A percentile compares a stretch with the other conserved stretches of the same genome.
Conservation (phyloP, 2,888 invertebrate species). For the Ophraella communa region DNA sequence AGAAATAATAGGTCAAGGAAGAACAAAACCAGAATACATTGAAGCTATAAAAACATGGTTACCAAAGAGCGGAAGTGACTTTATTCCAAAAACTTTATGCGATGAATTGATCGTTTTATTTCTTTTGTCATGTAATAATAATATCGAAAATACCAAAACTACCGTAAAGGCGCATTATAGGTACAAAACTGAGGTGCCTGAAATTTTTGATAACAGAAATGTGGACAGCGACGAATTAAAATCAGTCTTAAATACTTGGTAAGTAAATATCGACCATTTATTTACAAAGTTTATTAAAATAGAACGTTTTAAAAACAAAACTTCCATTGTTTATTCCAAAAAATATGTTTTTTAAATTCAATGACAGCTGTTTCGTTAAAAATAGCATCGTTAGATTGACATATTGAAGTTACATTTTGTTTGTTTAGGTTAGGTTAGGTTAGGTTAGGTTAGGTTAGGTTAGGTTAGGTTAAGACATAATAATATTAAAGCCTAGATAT, state of each 20-base stretch:
- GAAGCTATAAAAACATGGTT: constrained; percentile 41
- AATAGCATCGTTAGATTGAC: too few species aligned
- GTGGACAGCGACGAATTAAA: constrained; percentile 42
- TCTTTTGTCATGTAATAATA: constrained; percentile 69
- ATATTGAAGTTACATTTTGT: too few species aligned
- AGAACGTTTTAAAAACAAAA: too few species aligned
- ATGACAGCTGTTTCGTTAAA: too few species aligned
- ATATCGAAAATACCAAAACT: constrained; percentile 65
- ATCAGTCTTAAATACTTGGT: constrained; percentile 12
- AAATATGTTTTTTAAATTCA: too few species aligned
- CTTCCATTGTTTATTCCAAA: too few species aligned
- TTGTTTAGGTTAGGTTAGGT: too few species aligned
- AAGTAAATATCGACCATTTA: constrained; percentile 7
- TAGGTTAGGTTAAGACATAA: too few species aligned
- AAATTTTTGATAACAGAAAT: constrained; percentile 68
- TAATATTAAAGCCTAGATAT: too few species aligned
- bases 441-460: too few species aligned
- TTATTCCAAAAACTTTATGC: constrained; percentile 51
- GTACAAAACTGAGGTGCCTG: constrained; percentile 66
- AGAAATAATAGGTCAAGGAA: constrained; percentile 45
- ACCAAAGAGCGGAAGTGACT: constrained; percentile 51
- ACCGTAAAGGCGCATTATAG: constrained; percentile 71
- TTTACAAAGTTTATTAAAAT: too few species aligned
- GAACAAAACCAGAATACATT: constrained; percentile 35
- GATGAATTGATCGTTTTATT: constrained; percentile 71